Conservation (phyloP, 2,888 invertebrate genomes). For the Drosophila conformis region DNA sequence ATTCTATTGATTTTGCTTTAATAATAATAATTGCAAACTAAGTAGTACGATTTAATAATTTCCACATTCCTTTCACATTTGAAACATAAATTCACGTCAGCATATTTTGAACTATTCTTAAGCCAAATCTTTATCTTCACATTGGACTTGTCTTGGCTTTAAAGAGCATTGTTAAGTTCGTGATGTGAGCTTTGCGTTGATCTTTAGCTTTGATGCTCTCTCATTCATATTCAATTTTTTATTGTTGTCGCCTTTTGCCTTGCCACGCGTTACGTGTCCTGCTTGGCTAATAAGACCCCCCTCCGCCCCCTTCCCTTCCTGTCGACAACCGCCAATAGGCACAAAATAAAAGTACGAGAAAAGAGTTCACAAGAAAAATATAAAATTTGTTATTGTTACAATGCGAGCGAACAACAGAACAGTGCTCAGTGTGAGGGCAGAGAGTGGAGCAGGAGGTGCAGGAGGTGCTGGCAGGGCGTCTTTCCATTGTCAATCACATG, state of each 20-base stretch:
- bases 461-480: conserved; percentile 12
- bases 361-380: conserved; percentile 38
- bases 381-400: conserved; percentile 56
- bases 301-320: too few species aligned
- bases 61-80: background rate
- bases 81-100: background rate
- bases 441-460: background rate
- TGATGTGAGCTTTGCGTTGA: background rate
- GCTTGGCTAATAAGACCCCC: conserved; percentile 70
- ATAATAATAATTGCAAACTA: background rate
- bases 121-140: background rate
- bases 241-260: conserved; percentile 64
- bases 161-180: conserved; percentile 29
- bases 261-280: conserved; percentile 72
- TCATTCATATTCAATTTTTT: conserved; percentile 78
- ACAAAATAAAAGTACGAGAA: conserved; percentile 1
- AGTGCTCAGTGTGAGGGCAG: background rate
- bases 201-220: conserved; percentile 37
- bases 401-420: conserved; percentile 21
- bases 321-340: conserved; percentile 17
- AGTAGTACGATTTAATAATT: background rate
- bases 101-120: background rate
- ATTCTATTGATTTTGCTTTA: background rate
- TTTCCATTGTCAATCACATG: conserved; percentile 78
- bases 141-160: background rate